Evolutionary conservation across 2,888 invertebrate species (phyloP), one percentile per base, ranked within the genome.

Genomic region (Psylliodes chrysocephalus): DNA sequence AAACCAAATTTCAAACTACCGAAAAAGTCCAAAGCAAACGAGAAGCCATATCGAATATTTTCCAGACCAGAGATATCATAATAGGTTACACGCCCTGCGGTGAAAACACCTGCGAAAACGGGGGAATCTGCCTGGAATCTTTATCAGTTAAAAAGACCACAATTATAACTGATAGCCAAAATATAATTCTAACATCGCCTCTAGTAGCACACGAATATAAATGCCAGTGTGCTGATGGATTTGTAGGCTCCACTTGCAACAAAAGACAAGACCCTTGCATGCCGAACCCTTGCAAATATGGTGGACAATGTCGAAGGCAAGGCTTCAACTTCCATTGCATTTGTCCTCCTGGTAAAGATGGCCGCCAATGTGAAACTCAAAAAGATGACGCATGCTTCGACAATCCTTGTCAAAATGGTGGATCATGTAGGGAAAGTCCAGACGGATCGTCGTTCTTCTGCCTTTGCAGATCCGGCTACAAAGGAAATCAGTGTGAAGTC

Each of bases 361-460:
- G 96, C 0, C 90, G 91, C 77, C 86, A 89, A 22, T 96, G 96
- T 77, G 94, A 96, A 78, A 80, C 90, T 55, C 94, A 95, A 79
- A 87, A 91, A 72, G 92, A 93, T 28, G 93, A 94, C 74, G 91
- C 90, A 0, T 96, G 96, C 77, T 90, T 91, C 53, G 90, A 88
- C 53, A 92, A 91, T 77, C 95, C 95, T 0, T 96, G 96, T 78
- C 89, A 90, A 74, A 96, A 96, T 79, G 95, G 95, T 6, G 96
- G 96, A 1, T 93, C 94, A 0, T 96, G 96, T 74, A 90, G 93
- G 71, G 93, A 93, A 78, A 93, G 93, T 77, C 90, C 92, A 0
- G 94, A 95, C 75, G 91, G 92, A 47, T 92, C 91, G 22, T 92
- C 93, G 25, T 96, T 93, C 87, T 95, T 94, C 82, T 98, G 97